Evolutionary conservation across 2,113 vertebrate genomes (phyloP).

Genomic region (Taurulus bubalis): DNA sequence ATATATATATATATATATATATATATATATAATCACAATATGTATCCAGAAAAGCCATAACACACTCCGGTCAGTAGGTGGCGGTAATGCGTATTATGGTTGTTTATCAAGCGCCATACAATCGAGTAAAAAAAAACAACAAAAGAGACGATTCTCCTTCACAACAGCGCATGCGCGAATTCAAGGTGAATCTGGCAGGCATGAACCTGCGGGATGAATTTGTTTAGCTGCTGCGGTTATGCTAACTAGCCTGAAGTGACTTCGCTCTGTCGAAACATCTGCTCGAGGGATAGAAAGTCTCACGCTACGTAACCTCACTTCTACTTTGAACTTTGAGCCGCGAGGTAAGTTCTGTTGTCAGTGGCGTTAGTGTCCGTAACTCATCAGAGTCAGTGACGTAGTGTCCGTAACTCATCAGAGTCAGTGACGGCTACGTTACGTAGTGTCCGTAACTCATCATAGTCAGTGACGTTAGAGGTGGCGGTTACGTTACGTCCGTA

Average conservation of each 20-base stretch:
- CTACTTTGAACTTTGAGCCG: not conserved
- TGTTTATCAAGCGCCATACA: not conserved
- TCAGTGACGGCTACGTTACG: no score
- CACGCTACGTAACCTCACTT: not conserved
- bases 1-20: no score
- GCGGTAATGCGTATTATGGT: not conserved
- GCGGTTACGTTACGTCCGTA: not conserved
- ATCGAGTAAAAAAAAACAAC: not conserved
- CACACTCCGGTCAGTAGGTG: not conserved
- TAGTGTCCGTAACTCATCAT: not conserved
- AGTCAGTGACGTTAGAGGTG: not conserved
- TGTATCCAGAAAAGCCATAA: not conserved
- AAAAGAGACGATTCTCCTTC: not conserved
- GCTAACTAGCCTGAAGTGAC: not conserved
- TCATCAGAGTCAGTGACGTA: not conserved
- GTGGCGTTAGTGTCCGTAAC: not conserved
- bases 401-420: no score
- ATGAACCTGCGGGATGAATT: not conserved
- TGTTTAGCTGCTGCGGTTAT: no score
- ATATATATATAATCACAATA: no score
- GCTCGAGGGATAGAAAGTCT: not conserved
- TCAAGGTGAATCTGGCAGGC: slow-evolving; percentile 15
- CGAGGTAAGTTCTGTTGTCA: not conserved
- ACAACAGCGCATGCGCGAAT: not conserved
- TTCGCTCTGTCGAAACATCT: no score